Evolutionary conservation across 1,140 invertebrate species (phyloP).

Genomic region (Zaprionus lachaisei): DNA sequence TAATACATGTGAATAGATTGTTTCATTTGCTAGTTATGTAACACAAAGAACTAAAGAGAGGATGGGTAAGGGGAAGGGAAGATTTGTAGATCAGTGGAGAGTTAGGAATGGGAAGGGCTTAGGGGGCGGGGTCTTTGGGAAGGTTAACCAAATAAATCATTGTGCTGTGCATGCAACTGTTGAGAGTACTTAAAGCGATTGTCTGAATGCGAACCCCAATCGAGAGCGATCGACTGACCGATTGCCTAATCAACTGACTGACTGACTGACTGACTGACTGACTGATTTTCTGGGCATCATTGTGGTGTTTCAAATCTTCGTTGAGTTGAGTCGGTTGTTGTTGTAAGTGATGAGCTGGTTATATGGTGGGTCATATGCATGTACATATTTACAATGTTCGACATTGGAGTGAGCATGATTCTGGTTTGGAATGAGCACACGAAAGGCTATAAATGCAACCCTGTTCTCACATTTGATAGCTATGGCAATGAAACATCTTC

Average conservation of each 20-base stretch:
- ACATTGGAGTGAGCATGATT: slow-evolving; percentile 5
- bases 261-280: slow-evolving; percentile 6
- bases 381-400: slow-evolving; percentile 44
- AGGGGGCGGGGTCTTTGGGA: background rate
- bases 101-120: background rate
- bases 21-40: slow-evolving; percentile 31
- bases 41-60: slow-evolving; percentile 25
- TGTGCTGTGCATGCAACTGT: slow-evolving; percentile 75
- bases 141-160: slow-evolving; percentile 57
- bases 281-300: slow-evolving; percentile 3
- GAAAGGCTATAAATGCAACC: background rate
- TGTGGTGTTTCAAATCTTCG: background rate
- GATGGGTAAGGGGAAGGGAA: background rate
- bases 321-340: background rate
- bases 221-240: slow-evolving; percentile 1
- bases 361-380: slow-evolving; percentile 25
- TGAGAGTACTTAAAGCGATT: slow-evolving; percentile 53
- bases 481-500: background rate
- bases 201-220: slow-evolving; percentile 43
- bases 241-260: slow-evolving; percentile 1
- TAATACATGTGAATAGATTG: slow-evolving; percentile 22
- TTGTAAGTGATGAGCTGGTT: slow-evolving; percentile 33
- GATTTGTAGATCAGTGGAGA: background rate
- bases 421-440: slow-evolving; percentile 5
- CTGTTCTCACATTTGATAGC: background rate